Evolutionary conservation across 2,888 invertebrate species (phyloP).

Genomic region (Acronicta aceris): DNA sequence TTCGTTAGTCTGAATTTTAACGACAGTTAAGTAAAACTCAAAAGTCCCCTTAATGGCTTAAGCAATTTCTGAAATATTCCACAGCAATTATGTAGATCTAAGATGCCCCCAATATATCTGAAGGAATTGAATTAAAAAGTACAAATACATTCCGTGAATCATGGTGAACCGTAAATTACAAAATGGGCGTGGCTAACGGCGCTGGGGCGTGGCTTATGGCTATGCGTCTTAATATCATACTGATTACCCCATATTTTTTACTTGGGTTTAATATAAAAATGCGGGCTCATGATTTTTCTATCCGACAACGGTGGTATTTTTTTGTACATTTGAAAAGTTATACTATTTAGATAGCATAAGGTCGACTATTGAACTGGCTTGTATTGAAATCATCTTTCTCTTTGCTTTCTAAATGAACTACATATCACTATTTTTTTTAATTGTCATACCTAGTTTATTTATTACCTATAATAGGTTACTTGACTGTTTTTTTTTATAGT

Average conservation of each 20-base stretch:
- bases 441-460: too few relatives aligned
- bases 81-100: constrained; percentile 49
- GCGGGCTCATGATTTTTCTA: background rate
- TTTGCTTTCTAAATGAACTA: too few relatives aligned
- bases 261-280: constrained; percentile 17
- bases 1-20: background rate
- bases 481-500: too few relatives aligned
- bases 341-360: too few relatives aligned
- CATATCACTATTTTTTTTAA: too few relatives aligned
- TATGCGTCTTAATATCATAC: constrained; percentile 48
- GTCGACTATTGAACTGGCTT: too few relatives aligned
- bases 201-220: constrained; percentile 43
- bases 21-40: background rate
- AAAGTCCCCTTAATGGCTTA: constrained; percentile 18
- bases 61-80: constrained; percentile 31
- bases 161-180: constrained; percentile 52
- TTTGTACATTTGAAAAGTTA: too few relatives aligned
- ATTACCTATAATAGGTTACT: too few relatives aligned
- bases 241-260: constrained; percentile 44
- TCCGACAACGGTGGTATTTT: too few relatives aligned
- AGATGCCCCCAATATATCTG: constrained; percentile 27
- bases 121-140: constrained; percentile 39
- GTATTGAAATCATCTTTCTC: too few relatives aligned
- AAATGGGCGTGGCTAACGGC: constrained; percentile 50
- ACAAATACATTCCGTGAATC: constrained; percentile 17